Percentiles rank a stretch among this genome's conserved stretches.
Conservation (phyloP, 2,113 vertebrate genomes). For the Potamarius usumacintae region DNA sequence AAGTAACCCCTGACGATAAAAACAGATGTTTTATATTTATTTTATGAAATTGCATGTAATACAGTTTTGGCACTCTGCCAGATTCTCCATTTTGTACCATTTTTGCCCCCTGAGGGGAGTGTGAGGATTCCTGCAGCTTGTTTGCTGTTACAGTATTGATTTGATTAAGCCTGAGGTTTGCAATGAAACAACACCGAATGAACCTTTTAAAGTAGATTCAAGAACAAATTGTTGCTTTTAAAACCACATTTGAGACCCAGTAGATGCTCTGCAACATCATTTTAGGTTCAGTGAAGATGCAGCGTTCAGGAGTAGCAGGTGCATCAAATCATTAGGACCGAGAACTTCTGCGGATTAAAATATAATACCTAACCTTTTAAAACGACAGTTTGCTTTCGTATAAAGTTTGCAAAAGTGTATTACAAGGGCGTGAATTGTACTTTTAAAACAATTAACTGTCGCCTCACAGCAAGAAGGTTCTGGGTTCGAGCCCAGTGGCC, state of each 20-base stretch:
- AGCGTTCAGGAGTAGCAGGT: background rate
- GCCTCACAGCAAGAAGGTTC: too few species aligned
- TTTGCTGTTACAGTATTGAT: background rate
- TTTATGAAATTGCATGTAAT: background rate
- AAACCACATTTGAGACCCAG: background rate
- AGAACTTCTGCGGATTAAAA: background rate
- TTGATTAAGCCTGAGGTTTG: background rate
- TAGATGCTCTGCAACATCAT: background rate
- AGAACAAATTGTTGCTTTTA: background rate
- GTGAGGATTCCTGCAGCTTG: background rate
- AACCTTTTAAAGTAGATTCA: background rate
- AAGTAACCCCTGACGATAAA: background rate
- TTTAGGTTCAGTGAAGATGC: slow-evolving; percentile 19
- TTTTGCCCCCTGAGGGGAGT: slow-evolving; percentile 43
- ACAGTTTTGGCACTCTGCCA: slow-evolving; percentile 69
- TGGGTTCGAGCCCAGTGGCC: too few species aligned
- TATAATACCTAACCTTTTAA: background rate
- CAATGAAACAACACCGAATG: background rate
- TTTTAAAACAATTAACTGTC: background rate
- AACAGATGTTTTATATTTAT: background rate
- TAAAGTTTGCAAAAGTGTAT: background rate
- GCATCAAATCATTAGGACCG: background rate
- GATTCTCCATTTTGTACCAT: slow-evolving; percentile 75
- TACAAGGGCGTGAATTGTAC: background rate
- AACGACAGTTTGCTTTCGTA: background rate